These are phyloP conservation scores for Phoronis australis DNA, from an alignment of 2,888 invertebrate genomes.

Conservation along the genomic window DNA sequence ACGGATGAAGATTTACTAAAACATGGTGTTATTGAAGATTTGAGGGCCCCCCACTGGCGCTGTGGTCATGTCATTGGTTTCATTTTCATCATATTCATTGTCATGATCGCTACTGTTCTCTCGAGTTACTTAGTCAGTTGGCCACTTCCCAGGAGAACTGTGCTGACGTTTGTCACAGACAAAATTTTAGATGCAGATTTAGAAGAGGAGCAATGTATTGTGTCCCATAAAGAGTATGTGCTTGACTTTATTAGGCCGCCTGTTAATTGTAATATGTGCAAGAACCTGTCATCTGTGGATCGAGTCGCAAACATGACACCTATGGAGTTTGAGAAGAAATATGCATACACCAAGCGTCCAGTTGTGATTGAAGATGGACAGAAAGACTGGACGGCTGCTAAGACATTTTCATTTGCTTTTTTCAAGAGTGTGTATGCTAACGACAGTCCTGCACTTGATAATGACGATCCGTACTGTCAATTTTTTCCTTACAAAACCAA, in stretches of 20 bases:
- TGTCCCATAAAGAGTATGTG: slow-evolving; percentile 22
- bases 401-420: slow-evolving; percentile 74
- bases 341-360: slow-evolving; percentile 72
- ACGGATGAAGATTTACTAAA: slow-evolving; percentile 21
- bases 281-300: slow-evolving; percentile 61
- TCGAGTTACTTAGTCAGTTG: no score
- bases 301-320: slow-evolving; percentile 66
- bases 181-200: slow-evolving; percentile 16
- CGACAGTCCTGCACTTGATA: slow-evolving; percentile 49
- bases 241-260: slow-evolving; percentile 66
- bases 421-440: slow-evolving; percentile 67
- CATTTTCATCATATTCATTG: no score
- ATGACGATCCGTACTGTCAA: slow-evolving; percentile 65
- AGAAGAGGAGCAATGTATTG: slow-evolving; percentile 26
- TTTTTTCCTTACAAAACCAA: slow-evolving; percentile 97
- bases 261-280: slow-evolving; percentile 75
- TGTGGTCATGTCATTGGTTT: no score
- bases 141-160: no score
- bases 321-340: slow-evolving; percentile 66
- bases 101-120: no score
- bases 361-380: slow-evolving; percentile 82
- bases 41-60: no score
- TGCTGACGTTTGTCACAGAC: no score
- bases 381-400: slow-evolving; percentile 71
- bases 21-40: slow-evolving; percentile 20